phyloP scores from a whole-genome alignment of 2,113 vertebrate species.

The Leuciscus idus region DNA sequence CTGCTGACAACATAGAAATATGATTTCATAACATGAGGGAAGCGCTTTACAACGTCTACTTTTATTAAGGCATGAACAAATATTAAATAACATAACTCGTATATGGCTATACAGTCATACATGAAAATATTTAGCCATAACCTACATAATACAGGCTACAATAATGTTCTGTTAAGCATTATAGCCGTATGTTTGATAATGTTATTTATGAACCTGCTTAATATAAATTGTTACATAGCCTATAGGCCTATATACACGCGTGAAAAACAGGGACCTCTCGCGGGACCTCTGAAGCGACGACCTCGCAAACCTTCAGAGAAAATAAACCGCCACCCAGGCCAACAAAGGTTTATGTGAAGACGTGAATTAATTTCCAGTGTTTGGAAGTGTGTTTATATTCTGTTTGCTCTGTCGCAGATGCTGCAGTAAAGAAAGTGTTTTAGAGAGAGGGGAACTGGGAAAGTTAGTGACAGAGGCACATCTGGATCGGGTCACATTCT shows the following conservation, averaged over 20 bases:
- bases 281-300: conserved; percentile 29
- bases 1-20: background rate
- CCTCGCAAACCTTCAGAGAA: conserved; percentile 51
- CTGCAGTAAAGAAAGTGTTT: conserved; percentile 34
- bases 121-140: background rate
- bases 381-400: conserved; percentile 61
- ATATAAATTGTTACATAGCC: conserved; percentile 8
- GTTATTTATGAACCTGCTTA: background rate
- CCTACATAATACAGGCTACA: background rate
- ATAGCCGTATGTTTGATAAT: background rate
- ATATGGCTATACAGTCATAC: too few relatives aligned
- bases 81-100: too few relatives aligned
- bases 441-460: conserved; percentile 14
- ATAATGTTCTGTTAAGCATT: background rate
- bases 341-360: conserved; percentile 57
- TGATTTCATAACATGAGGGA: background rate
- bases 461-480: conserved; percentile 51
- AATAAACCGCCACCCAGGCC: conserved; percentile 48
- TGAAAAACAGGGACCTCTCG: conserved; percentile 29
- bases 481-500: conserved; percentile 63
- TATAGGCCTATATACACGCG: background rate
- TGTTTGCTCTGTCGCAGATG: conserved; percentile 49
- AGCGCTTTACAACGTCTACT: background rate
- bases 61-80: background rate
- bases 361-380: conserved; percentile 62